Base-by-base conservation (phyloP, 37 sponge, comb jelly and placozoan genomes). In the Oopsacas minuta region DNA sequence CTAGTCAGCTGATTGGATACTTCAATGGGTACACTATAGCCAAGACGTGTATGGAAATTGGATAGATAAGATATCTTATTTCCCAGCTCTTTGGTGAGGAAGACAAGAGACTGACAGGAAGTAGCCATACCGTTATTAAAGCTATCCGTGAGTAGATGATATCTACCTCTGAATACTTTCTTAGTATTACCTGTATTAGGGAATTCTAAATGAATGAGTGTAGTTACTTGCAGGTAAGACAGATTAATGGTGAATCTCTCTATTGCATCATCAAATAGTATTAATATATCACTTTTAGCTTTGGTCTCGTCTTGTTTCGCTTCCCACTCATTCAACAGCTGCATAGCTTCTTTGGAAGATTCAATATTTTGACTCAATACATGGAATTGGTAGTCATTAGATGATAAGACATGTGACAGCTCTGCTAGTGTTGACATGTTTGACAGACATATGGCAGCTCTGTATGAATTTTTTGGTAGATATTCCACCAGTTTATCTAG, bases 321-420 rank as follows among this genome's bases (percentile, higher is more conserved):
- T 34, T 61, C 75, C 75, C 75, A 61, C 3, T 61, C 75, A 61
- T 61, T n/a, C 30, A 61, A 61, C 75, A 61, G 75, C 22, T 61
- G 75, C 75, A 61, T 20, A 7, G 75, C 22, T 12, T 61, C 75
- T 34, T 61, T 61, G 5, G 75, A 61, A n/a, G 75, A 61, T 12
- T 61, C 75, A n/a, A 61, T 12, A 34, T 61, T 61, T 34, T 61
- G 75, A n/a, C 30, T 61, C 30, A 61, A n/a, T 5, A 61, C 75
- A 12, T 61, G 75, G 22, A 61, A 61, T 12, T 3, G 22, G 1
- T 12, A 61, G 17, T n/a, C 75, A 34, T 61, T 10, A 12, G 22
- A 32, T 3, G 28, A 25, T 25, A 61, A 34, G 75, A 61, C 22
- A 7, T 3, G 30, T 3, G 75, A 61, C 17, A 61, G 75, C 1